Base-by-base conservation (phyloP, 2,888 invertebrate genomes). In the Emmelina monodactyla region DNA sequence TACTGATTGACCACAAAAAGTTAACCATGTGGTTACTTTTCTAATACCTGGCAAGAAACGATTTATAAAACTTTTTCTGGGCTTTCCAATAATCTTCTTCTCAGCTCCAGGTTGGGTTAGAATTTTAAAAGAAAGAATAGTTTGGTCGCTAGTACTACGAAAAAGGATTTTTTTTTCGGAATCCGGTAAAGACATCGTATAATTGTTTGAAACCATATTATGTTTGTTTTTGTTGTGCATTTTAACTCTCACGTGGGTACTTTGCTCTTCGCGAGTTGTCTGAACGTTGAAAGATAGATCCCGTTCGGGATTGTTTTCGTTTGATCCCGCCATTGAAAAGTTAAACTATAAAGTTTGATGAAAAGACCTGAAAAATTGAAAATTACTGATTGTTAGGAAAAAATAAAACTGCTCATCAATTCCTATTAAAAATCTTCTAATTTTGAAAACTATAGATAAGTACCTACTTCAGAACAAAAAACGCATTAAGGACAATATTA, bases 51-150 rank as follows among this genome's bases (percentile, higher is more conserved):
- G 43, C 46, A 47, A 54, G 5, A 29, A 13, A 32, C 55, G 53
- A 22, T 55, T 42, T 33, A 53, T 50, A 33, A 65, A 53, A 37
- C 65, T 47, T 32, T 53, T 60, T n/a, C 54, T 54, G 3, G 46
- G 38, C 43, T 60, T 68, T 35, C 43, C 54, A 2, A 34, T n/a
- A 9, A 48, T 33, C 39, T 55, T 58, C 34, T 56, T 53, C n/a
- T 42, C 46, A 22, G 47, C 42, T 40, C 63, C 57, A 13, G 55
- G 45, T 44, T 70, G 68, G 60, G 70, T 57, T 3, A 61, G 45
- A 16, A 76, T 51, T 44, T 71, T 59, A 37, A 78, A 78, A 2
- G 69, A 67, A 55, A 72, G 59, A 14, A 78, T 67, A 13, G 75
- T 76, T 42, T 64, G 69, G 34, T 73, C 68, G 42, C 76, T 78